A percentile compares a stretch with the other conserved stretches of the same genome.
These are phyloP conservation scores for Channa striata DNA, from an alignment of 2,797 vertebrate species.

Conservation along the genomic window DNA sequence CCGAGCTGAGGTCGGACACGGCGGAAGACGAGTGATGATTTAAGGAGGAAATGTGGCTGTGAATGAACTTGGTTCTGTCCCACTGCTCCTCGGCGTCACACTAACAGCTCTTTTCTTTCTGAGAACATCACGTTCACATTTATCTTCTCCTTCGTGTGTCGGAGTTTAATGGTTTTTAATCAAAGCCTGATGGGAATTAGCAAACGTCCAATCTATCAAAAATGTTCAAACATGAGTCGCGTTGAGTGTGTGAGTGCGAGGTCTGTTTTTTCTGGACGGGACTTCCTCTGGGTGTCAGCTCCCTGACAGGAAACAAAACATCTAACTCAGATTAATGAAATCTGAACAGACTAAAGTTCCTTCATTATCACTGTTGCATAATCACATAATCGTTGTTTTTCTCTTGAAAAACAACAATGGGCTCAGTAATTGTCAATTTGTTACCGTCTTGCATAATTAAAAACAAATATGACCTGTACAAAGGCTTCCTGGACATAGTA, in stretches of 20 bases:
- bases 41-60: slow-evolving; percentile 1
- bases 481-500: not conserved
- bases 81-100: slow-evolving; percentile 1
- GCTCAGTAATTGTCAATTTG: no score
- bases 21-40: not conserved
- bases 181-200: not conserved
- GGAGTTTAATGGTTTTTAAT: no score
- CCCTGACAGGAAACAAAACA: slow-evolving; percentile 2
- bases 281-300: slow-evolving; percentile 30
- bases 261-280: slow-evolving; percentile 19
- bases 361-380: not conserved
- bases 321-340: not conserved
- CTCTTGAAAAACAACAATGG: not conserved
- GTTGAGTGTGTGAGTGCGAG: not conserved
- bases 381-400: no score
- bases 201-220: not conserved
- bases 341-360: not conserved
- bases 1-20: not conserved
- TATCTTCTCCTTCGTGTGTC: not conserved
- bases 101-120: not conserved
- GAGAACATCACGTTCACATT: not conserved
- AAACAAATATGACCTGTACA: no score
- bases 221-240: not conserved
- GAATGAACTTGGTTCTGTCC: not conserved
- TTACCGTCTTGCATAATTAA: no score